A percentile compares a stretch with the other conserved stretches of the same genome.
These are phyloP conservation scores for Cydia strobilella DNA, from an alignment of 1,140 invertebrate species.

Conservation along the genomic window DNA sequence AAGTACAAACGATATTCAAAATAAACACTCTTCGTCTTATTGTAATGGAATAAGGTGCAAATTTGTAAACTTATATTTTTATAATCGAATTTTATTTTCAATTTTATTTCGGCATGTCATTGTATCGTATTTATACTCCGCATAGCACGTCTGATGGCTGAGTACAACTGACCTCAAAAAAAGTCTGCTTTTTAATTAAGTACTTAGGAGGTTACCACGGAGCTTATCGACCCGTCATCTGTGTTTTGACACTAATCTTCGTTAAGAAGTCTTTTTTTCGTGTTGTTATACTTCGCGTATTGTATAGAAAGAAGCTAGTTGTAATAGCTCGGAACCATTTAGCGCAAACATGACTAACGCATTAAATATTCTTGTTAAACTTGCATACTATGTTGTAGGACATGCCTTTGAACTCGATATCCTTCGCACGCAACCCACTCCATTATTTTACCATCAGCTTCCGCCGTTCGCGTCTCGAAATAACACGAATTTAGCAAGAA, in stretches of 20 bases:
- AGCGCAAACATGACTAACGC: constrained; percentile 23
- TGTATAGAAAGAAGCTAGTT: not conserved
- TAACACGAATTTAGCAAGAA: constrained; percentile 32
- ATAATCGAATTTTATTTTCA: constrained; percentile 39
- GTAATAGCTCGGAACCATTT: not conserved
- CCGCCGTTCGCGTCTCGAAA: constrained; percentile 13
- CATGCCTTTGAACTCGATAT: constrained; percentile 19
- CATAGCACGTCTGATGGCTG: constrained; percentile 39
- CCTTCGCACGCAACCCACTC: constrained; percentile 3
- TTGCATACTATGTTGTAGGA: not conserved
- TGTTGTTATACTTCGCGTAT: not conserved
- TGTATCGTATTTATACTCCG: constrained; percentile 43
- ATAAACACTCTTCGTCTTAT: not conserved
- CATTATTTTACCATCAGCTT: constrained; percentile 27
- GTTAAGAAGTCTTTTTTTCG: not conserved
- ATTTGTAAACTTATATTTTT: not conserved
- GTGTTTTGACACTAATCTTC: constrained; percentile 26
- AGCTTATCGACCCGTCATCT: constrained; percentile 17
- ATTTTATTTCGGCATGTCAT: constrained; percentile 50
- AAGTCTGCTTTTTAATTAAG: constrained; percentile 35
- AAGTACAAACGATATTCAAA: not conserved
- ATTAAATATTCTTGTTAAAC: constrained; percentile 6
- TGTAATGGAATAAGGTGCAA: not conserved
- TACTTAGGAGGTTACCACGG: constrained; percentile 1
- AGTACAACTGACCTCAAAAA: constrained; percentile 48